phyloP scores from a whole-genome alignment of 2,113 vertebrate genomes.

The Nipponia nippon region DNA sequence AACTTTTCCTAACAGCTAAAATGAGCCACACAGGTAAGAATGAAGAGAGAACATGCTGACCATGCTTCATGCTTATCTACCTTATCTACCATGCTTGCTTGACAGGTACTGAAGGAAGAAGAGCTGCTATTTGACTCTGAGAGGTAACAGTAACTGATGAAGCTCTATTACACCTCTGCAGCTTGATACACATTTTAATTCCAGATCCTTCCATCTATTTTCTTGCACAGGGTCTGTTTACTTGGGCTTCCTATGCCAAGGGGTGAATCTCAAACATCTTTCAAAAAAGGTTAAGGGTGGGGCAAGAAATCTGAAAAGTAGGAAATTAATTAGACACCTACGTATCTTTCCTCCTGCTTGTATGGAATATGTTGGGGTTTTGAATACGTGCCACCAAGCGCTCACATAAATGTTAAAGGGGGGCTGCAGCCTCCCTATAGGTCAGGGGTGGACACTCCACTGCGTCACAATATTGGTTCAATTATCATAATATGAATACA shows the following conservation, averaged over 20 bases:
- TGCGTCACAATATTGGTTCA: neutral
- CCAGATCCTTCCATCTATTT: neutral
- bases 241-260: neutral
- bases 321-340: neutral
- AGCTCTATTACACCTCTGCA: neutral
- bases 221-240: neutral
- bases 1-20: neutral
- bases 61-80: neutral
- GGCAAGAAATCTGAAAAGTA: neutral
- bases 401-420: neutral
- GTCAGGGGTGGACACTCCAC: neutral
- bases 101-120: neutral
- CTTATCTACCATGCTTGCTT: neutral
- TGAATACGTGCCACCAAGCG: neutral
- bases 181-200: neutral
- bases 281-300: neutral
- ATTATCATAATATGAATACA: neutral
- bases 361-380: neutral
- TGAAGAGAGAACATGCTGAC: neutral
- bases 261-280: neutral
- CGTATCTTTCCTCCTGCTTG: accelerated
- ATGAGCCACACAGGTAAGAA: neutral
- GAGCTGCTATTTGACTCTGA: neutral
- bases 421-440: neutral
- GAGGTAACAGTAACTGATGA: neutral